These are phyloP conservation scores for Pangasius krempfi DNA, from an alignment of 2,797 vertebrate genomes.

Conservation along the genomic window DNA sequence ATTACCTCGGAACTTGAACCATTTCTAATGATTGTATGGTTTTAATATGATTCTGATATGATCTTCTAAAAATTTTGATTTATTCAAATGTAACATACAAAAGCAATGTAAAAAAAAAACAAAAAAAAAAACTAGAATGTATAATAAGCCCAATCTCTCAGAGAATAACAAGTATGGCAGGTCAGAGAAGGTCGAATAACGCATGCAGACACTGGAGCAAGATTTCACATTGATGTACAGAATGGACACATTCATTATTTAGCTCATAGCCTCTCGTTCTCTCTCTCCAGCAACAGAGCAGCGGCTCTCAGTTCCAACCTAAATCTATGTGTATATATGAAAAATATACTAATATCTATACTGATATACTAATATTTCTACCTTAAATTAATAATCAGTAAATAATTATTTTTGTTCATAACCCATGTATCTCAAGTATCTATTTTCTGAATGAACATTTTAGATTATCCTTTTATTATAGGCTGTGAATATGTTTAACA, in stretches of 20 bases:
- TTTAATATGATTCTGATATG: background rate
- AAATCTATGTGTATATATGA: background rate
- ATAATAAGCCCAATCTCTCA: background rate
- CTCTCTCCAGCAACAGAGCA: background rate
- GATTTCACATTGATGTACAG: background rate
- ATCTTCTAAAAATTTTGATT: background rate
- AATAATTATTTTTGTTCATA: too few relatives aligned
- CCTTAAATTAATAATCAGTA: too few relatives aligned
- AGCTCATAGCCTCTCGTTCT: background rate
- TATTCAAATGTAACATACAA: background rate
- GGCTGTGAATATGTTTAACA: too few relatives aligned
- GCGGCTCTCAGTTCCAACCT: background rate
- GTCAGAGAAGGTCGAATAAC: background rate
- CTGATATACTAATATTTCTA: too few relatives aligned
- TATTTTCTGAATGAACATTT: too few relatives aligned
- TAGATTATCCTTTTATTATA: too few relatives aligned
- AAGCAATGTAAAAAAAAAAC: too few relatives aligned
- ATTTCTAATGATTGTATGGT: background rate
- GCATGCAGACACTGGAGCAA: background rate
- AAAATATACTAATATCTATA: too few relatives aligned
- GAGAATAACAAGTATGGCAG: background rate
- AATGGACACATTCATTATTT: conserved; percentile 16
- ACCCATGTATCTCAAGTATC: too few relatives aligned
- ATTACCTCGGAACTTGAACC: too few relatives aligned
- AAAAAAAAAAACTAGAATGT: background rate